Evolutionary conservation across 2,113 vertebrate species (phyloP), one percentile per base, ranked within the genome.

Genomic region (Erpornis zantholeuca): DNA sequence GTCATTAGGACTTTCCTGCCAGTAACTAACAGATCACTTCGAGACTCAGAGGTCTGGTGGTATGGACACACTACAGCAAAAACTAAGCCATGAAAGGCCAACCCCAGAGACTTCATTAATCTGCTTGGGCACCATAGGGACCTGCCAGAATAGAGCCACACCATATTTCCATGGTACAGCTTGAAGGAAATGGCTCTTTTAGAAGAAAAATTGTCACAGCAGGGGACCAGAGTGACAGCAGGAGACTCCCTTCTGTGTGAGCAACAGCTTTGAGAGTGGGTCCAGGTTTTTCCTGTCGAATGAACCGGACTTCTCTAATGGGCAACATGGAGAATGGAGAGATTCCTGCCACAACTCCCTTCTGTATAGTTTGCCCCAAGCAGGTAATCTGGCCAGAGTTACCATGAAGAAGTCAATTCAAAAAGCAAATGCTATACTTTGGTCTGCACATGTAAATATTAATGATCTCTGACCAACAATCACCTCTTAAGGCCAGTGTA

Each of bases 41-140:
- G 56, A 92, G 72, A 54, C 49, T 82, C n/a, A 40, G 70, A 2
- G 2, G 22, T 70, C 35, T 79, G 73, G 57, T 11, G 11, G 28
- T 72, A 70, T 3, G 2, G 73, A 87, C 54, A 76, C 0, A 0
- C 38, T 82, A 69, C 1, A 7, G 40, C 0, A 0, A 87, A 42
- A 89, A 44, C 36, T 87, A 45, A 78, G n/a, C 31, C 61, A 9
- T 19, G 68, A 71, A 75, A 82, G 49, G 57, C 60, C 70, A 85
- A 91, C 61, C 29, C 65, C 64, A 68, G 70, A 69, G 57, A 85
- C 0, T 25, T 68, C 54, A 22, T n/a, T 84, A 44, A 66, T 87
- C 61, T 68, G 54, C 47, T 38, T 49, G 42, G 25, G 12, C 49
- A 45, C 54, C 2, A 1, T 0, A 87, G 25, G 82, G 61, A 76